Conservation (phyloP, 1,140 invertebrate genomes). For the Brachionus angularis region DNA sequence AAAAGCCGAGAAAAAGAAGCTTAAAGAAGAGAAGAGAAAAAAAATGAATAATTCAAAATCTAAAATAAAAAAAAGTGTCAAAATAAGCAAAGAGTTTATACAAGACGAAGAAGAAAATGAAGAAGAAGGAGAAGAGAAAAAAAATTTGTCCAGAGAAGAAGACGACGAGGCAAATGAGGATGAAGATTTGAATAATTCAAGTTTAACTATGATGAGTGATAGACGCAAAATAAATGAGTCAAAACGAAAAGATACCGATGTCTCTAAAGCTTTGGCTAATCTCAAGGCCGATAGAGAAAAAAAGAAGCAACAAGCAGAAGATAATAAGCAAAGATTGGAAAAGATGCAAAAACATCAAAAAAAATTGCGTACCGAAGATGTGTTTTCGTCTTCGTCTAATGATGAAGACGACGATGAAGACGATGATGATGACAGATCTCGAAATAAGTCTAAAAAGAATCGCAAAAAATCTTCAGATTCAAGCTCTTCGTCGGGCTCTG, state of each 20-base stretch:
- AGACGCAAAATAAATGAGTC: conserved; percentile 24
- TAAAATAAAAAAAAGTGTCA: not conserved
- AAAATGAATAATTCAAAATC: no score
- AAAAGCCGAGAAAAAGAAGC: conserved; percentile 21
- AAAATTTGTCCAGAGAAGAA: no score
- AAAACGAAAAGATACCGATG: conserved; percentile 30
- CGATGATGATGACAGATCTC: conserved; percentile 58
- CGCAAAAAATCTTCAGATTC: no score
- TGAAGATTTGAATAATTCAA: not conserved
- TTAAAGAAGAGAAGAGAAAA: not conserved
- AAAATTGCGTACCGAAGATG: conserved; percentile 36
- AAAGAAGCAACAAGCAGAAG: conserved; percentile 38
- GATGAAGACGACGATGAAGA: conserved; percentile 48
- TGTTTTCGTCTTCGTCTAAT: conserved; percentile 43
- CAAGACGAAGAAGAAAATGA: not conserved
- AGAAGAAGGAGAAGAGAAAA: no score
- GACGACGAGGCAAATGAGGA: not conserved
- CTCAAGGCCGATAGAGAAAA: conserved; percentile 41
- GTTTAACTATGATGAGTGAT: conserved; percentile 14
- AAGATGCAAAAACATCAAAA: conserved; percentile 35
- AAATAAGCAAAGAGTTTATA: not conserved
- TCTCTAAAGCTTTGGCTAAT: conserved; percentile 38
- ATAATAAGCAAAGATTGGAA: not conserved
- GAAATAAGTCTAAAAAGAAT: not conserved
- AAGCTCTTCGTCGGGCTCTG: no score